A percentile compares a stretch with the other conserved stretches of the same genome.
Conservation (phyloP, 2,888 invertebrate genomes). For the Amblyjoppa fuscipennis region DNA sequence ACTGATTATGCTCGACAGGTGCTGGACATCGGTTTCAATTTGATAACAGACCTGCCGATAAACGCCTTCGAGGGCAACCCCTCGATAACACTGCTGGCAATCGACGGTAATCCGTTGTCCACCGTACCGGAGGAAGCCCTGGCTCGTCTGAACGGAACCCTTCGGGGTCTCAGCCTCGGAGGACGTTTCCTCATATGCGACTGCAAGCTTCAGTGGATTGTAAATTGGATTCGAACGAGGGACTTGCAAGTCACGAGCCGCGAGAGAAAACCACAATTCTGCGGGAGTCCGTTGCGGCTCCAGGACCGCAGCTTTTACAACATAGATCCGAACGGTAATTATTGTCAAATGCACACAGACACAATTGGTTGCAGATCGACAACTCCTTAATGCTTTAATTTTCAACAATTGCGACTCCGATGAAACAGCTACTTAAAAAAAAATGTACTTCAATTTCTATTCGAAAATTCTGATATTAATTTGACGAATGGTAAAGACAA, state of each 20-base stretch:
- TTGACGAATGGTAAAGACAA: too few species aligned
- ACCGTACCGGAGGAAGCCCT: conserved; percentile 94
- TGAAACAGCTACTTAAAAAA: too few species aligned
- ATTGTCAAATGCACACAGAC: neutral
- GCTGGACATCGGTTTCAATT: conserved; percentile 96
- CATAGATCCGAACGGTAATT: conserved; percentile 91
- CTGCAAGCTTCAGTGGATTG: conserved; percentile 95
- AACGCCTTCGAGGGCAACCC: conserved; percentile 94
- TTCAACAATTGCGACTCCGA: neutral
- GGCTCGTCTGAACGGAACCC: conserved; percentile 91
- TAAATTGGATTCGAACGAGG: conserved; percentile 94
- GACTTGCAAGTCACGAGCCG: conserved; percentile 97
- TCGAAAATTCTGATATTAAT: too few species aligned
- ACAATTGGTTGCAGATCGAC: neutral
- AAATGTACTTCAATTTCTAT: too few species aligned
- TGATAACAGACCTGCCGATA: conserved; percentile 92
- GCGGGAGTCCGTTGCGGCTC: conserved; percentile 93
- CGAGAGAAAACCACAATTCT: conserved; percentile 96
- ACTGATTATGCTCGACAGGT: conserved; percentile 86
- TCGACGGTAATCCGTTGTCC: conserved; percentile 95
- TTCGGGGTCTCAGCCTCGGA: conserved; percentile 94
- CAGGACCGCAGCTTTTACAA: conserved; percentile 94
- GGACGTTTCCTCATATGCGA: conserved; percentile 96
- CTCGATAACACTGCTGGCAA: conserved; percentile 93
- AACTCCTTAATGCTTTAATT: neutral